phyloP scores from a whole-genome alignment of 2,888 invertebrate genomes.

The Galerucella pusilla region DNA sequence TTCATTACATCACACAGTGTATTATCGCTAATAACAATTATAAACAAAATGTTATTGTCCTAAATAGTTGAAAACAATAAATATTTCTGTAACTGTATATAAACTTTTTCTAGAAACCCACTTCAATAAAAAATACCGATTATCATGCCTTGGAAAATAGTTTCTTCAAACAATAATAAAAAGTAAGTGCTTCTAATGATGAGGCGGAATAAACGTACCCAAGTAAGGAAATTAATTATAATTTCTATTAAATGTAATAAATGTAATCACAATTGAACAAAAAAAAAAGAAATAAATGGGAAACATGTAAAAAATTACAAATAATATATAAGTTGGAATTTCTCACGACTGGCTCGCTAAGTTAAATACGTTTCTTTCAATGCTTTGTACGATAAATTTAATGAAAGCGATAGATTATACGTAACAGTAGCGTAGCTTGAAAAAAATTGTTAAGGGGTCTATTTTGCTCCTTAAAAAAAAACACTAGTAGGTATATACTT shows the following conservation, averaged over 20 bases:
- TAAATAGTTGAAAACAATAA: too few species aligned
- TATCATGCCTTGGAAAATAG: not conserved
- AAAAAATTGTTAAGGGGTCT: not conserved
- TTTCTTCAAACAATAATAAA: not conserved
- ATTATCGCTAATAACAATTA: too few species aligned
- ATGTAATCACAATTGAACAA: conserved; percentile 21
- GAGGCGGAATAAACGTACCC: conserved; percentile 17
- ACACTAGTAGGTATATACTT: too few species aligned
- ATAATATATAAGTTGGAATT: conserved; percentile 14
- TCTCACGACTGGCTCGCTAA: conserved; percentile 9
- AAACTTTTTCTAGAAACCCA: too few species aligned
- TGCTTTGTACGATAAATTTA: conserved; percentile 18
- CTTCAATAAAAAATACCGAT: not conserved
- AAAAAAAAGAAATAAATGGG: not conserved
- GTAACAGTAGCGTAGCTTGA: not conserved
- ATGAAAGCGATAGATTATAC: conserved; percentile 1
- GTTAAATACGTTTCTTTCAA: conserved; percentile 14
- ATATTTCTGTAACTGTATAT: too few species aligned
- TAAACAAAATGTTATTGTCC: too few species aligned
- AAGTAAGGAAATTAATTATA: conserved; percentile 23
- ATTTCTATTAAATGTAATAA: conserved; percentile 27
- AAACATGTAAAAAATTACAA: conserved; percentile 1
- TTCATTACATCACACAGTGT: too few species aligned
- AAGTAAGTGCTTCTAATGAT: not conserved
- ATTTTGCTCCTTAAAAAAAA: not conserved